A percentile compares a stretch with the other conserved stretches of the same genome.
Conservation (phyloP, 2,888 invertebrate genomes). For the Troglohyphantes excavatus region DNA sequence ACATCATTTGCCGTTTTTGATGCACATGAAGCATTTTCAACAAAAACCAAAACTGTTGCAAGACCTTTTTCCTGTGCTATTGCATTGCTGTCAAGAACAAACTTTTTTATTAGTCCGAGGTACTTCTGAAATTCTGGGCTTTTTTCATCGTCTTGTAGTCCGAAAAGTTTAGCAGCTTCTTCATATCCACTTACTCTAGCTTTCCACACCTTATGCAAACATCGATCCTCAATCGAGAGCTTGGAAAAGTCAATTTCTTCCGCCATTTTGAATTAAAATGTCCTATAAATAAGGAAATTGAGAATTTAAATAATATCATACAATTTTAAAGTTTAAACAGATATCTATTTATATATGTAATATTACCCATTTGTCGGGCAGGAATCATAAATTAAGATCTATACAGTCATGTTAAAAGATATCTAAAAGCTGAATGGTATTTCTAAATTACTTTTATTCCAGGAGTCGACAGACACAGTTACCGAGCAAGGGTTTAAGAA, state of each 20-base stretch:
- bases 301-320: slow-evolving; percentile 5
- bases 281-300: slow-evolving; percentile 6
- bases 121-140: slow-evolving; percentile 96
- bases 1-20: slow-evolving; percentile 93
- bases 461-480: too few relatives aligned
- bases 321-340: too few relatives aligned
- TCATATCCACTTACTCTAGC: slow-evolving; percentile 97
- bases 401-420: too few relatives aligned
- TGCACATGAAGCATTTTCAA: slow-evolving; percentile 94
- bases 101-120: slow-evolving; percentile 94
- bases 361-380: too few relatives aligned
- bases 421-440: too few relatives aligned
- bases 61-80: slow-evolving; percentile 97
- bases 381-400: too few relatives aligned
- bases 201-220: slow-evolving; percentile 97
- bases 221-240: slow-evolving; percentile 90
- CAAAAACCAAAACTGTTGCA: slow-evolving; percentile 94
- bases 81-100: slow-evolving; percentile 96
- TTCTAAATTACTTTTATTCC: too few relatives aligned
- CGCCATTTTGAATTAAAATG: slow-evolving; percentile 19
- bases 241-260: slow-evolving; percentile 83
- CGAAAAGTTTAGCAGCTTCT: slow-evolving; percentile 93
- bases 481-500: too few relatives aligned
- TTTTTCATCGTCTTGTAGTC: slow-evolving; percentile 92
- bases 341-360: too few relatives aligned